These are phyloP conservation scores for Daktulosphaira vitifoliae DNA, from an alignment of 1,140 invertebrate genomes.

Conservation along the genomic window DNA sequence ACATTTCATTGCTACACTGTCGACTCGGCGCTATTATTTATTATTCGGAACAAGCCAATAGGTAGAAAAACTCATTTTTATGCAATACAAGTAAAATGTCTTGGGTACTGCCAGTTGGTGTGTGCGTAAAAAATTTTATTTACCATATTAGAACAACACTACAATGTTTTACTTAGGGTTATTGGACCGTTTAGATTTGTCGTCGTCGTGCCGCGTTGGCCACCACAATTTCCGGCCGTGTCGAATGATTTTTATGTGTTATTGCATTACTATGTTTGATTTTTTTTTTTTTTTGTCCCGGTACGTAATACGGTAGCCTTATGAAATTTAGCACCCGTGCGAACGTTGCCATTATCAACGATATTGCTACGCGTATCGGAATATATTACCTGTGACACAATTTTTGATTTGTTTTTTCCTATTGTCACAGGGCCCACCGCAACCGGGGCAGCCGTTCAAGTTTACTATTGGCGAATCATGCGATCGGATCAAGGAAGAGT, in stretches of 20 bases:
- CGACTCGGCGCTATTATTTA: too few relatives aligned
- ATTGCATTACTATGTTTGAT: too few relatives aligned
- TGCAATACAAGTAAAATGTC: too few relatives aligned
- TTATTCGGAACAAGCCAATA: too few relatives aligned
- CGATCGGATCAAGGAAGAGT: constrained; percentile 97
- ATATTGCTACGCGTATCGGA: neutral
- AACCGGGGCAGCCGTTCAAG: constrained; percentile 81
- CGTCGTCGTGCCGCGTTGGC: neutral
- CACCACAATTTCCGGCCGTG: constrained; percentile 16
- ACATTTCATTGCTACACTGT: too few relatives aligned
- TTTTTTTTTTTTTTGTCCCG: neutral
- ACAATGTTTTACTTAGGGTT: neutral
- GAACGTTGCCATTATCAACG: neutral
- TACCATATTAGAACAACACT: too few relatives aligned
- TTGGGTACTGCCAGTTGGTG: too few relatives aligned
- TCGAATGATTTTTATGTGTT: constrained; percentile 19
- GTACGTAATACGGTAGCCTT: neutral
- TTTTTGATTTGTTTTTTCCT: constrained; percentile 11
- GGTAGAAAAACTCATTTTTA: too few relatives aligned
- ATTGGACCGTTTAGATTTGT: constrained; percentile 31
- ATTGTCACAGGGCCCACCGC: constrained; percentile 69
- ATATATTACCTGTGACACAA: too few relatives aligned
- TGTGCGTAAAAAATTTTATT: too few relatives aligned
- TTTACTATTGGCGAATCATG: constrained; percentile 93
- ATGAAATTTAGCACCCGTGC: constrained; percentile 17